A percentile compares a stretch with the other conserved stretches of the same genome.
These are phyloP conservation scores for Machaerirhynchus nigripectus DNA, from an alignment of 2,113 vertebrate genomes.

Conservation along the genomic window DNA sequence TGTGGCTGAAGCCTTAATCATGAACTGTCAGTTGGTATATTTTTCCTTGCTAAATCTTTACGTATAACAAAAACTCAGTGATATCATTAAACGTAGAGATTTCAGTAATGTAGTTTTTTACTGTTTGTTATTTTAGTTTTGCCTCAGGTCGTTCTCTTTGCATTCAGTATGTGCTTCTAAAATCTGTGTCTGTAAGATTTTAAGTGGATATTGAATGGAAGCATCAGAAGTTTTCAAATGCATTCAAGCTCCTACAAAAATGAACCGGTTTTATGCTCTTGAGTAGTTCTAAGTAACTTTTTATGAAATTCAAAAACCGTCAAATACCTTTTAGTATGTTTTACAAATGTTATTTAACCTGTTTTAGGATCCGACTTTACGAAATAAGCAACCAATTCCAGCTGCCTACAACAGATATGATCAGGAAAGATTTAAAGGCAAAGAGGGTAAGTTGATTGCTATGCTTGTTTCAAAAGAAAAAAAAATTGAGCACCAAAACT, in stretches of 20 bases:
- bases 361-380: constrained; percentile 86
- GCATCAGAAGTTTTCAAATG: neutral
- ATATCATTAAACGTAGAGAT: neutral
- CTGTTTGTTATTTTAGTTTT: neutral
- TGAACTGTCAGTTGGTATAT: neutral
- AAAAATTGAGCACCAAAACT: neutral
- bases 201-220: neutral
- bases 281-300: neutral
- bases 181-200: neutral
- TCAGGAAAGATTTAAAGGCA: constrained; percentile 98
- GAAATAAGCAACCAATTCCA: constrained; percentile 93
- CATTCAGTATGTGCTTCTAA: neutral
- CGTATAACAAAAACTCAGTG: neutral
- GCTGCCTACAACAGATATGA: constrained; percentile 98
- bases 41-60: rapidly evolving
- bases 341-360: neutral
- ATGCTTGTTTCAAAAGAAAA: neutral
- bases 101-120: neutral
- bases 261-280: neutral
- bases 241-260: neutral
- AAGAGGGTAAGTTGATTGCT: constrained; percentile 84
- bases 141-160: neutral
- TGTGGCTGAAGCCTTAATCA: neutral
- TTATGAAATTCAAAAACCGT: neutral
- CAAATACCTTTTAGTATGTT: neutral